phyloP scores from a whole-genome alignment of 2,113 vertebrate species.

The Ciconia maguari region DNA sequence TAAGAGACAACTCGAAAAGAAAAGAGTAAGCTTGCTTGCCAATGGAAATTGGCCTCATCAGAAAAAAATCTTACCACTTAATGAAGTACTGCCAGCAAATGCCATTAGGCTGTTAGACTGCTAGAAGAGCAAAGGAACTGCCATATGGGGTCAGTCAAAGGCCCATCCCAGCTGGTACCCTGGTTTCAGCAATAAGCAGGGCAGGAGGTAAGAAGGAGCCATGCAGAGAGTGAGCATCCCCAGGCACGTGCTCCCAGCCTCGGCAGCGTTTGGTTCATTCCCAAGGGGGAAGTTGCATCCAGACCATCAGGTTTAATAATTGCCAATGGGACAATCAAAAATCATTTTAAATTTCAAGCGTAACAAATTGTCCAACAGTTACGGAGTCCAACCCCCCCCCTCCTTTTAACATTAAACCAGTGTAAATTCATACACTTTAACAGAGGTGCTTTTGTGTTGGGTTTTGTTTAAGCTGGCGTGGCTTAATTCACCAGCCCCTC shows the following conservation, averaged over 20 bases:
- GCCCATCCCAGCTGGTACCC: not conserved
- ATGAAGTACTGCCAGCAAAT: not conserved
- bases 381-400: not conserved
- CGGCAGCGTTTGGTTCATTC: not conserved
- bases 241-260: rapidly evolving
- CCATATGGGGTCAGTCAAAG: not conserved
- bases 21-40: not conserved
- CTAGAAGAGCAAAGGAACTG: not conserved
- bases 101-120: not conserved
- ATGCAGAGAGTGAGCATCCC: not conserved
- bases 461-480: not conserved
- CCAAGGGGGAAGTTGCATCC: not conserved
- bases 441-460: not conserved
- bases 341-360: not conserved
- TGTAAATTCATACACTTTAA: not conserved
- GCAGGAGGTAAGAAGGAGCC: not conserved
- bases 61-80: not conserved
- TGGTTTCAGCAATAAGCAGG: not conserved
- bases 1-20: not conserved
- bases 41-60: not conserved
- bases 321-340: not conserved
- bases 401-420: not conserved
- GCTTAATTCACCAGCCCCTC: not conserved
- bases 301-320: not conserved
- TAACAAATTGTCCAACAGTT: not conserved